Evolutionary conservation across 2,113 vertebrate species (phyloP).

Genomic region (Galeopterus variegatus): DNA sequence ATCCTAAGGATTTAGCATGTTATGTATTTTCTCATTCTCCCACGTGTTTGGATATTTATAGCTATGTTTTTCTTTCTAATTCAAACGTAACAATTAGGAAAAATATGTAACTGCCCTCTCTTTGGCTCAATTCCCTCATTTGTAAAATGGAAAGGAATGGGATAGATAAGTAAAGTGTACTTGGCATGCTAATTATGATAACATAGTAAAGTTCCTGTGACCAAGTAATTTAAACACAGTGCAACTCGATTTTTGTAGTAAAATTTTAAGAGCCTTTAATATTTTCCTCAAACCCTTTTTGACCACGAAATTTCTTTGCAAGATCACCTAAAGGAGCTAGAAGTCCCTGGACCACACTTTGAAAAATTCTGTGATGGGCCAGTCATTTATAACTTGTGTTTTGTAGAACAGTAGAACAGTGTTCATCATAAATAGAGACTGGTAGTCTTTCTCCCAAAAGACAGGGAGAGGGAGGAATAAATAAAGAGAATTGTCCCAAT

Average conservation of each 20-base stretch:
- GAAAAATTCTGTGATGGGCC: neutral
- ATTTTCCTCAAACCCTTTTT: neutral
- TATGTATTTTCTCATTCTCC: neutral
- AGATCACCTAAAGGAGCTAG: neutral
- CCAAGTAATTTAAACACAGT: conserved; percentile 8
- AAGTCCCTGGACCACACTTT: neutral
- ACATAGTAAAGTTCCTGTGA: neutral
- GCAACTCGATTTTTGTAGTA: neutral
- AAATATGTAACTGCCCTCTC: neutral
- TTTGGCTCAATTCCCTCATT: conserved; percentile 51
- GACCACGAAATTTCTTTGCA: neutral
- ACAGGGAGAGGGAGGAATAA: neutral
- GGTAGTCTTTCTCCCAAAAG: neutral
- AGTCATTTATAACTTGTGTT: conserved; percentile 45
- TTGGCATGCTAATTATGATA: conserved; percentile 19
- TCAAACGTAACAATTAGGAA: conserved; percentile 34
- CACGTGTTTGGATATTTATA: conserved; percentile 36
- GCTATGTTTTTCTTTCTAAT: conserved; percentile 40
- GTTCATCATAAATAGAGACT: neutral
- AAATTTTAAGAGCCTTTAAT: neutral
- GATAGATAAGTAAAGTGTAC: neutral
- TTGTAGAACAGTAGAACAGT: neutral
- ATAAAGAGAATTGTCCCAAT: neutral
- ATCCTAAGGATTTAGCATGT: neutral
- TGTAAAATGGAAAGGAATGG: conserved; percentile 24